Base-by-base conservation (phyloP, 2,797 vertebrate species). In the Anguilla obscura region DNA sequence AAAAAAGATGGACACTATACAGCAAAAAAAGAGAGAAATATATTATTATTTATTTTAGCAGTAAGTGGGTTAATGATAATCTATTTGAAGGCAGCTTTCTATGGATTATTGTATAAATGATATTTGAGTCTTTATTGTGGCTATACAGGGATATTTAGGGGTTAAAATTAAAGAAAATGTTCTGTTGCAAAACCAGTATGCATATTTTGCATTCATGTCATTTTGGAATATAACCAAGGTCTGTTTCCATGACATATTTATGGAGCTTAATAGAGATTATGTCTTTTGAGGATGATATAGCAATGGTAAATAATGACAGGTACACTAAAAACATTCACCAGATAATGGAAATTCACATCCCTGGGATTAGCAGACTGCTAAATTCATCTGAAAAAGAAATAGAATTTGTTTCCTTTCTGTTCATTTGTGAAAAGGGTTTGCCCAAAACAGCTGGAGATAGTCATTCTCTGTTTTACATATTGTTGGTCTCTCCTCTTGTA, bases 231-330 rank as follows among this genome's bases (percentile, higher is more conserved):
- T 36, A 69, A 10, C n/a, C 63, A 76, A 76, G 10, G 33, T 76
- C 30, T 76, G 36, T 76, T 76, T 76, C 71, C 16, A 36, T 69
- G 63, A 69, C 63, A 33, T 76, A 76, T 76, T 76, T 76, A 76
- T 12, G 36, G 71, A 36, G 71, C 71, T 76, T 76, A 36, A 12
- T 76, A 14, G 71, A 36, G 71, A 33, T 76, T 76, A 36, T 18
- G 60, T 3, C 12, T 33, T 36, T 76, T 76, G 27, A 33, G 71
- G 14, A 36, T 16, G 33, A 16, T 48, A 80, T 21, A 45, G 48
- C 16, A 48, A 80, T 80, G 14, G 69, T 80, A 45, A 80, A 80
- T 80, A 80, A 80, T 45, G 76, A 48, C 76, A 21, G 16, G 21
- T 45, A 45, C 40, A 45, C 40, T 45, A 40, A 80, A 40, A 36